Percentiles rank a stretch among this genome's conserved stretches.
Conservation (phyloP, 2,888 invertebrate genomes). For the Amiota communis region DNA sequence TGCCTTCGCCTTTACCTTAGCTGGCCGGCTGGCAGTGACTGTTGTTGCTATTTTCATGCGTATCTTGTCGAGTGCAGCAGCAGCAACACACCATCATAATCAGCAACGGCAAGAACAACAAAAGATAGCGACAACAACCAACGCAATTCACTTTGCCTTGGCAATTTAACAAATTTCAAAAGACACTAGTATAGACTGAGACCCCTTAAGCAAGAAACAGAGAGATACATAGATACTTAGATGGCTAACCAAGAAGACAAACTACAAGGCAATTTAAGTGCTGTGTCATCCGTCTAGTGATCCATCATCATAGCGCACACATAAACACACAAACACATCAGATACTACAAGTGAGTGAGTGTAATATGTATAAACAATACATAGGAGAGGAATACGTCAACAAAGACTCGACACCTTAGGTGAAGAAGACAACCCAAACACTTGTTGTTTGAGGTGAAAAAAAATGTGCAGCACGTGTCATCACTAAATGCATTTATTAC, state of each 20-base stretch:
- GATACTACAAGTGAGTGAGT: too few relatives aligned
- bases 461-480: conserved; percentile 19
- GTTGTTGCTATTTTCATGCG: conserved; percentile 11
- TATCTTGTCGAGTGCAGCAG: neutral
- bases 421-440: conserved; percentile 2
- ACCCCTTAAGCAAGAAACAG: neutral
- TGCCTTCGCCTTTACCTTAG: neutral
- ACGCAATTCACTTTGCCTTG: conserved; percentile 12
- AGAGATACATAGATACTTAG: too few relatives aligned
- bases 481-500: conserved; percentile 5
- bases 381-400: neutral
- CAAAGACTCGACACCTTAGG: neutral
- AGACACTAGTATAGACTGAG: neutral
- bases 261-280: conserved; percentile 46
- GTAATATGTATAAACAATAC: too few relatives aligned
- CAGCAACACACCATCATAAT: neutral
- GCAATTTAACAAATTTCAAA: conserved; percentile 11
- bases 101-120: too few relatives aligned
- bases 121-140: neutral
- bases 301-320: conserved; percentile 59
- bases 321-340: too few relatives aligned
- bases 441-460: neutral
- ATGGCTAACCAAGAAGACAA: neutral
- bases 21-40: neutral
- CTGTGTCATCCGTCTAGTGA: conserved; percentile 61